These are phyloP conservation scores for Argyrosomus japonicus DNA, from an alignment of 2,113 vertebrate species.

Conservation along the genomic window DNA sequence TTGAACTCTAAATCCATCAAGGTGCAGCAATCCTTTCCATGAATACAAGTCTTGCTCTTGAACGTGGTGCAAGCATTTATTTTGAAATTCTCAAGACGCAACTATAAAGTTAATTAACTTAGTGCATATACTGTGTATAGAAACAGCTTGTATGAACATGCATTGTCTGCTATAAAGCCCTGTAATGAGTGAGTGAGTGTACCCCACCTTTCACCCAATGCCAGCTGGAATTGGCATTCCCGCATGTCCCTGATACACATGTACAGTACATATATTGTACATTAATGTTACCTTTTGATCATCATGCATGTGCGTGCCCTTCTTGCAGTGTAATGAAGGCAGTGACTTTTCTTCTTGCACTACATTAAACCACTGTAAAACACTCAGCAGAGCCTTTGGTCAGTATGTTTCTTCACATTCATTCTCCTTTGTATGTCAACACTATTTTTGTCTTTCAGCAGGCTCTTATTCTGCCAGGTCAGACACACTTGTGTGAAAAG, in stretches of 20 bases:
- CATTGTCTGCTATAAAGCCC: background rate
- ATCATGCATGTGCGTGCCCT: background rate
- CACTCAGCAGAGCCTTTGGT: background rate
- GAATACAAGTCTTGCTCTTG: background rate
- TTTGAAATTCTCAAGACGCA: background rate
- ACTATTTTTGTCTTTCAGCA: background rate
- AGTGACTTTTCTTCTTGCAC: background rate
- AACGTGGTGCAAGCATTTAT: background rate
- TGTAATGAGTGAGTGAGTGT: too few species aligned
- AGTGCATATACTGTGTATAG: background rate
- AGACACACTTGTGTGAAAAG: constrained; percentile 13
- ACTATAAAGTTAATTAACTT: background rate
- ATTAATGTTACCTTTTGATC: background rate
- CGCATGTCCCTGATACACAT: too few species aligned
- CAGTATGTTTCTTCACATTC: background rate
- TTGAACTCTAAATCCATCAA: background rate
- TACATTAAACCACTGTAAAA: background rate
- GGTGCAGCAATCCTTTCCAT: background rate
- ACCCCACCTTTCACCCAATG: too few species aligned
- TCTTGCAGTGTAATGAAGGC: background rate
- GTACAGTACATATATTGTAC: background rate
- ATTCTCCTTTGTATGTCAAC: too few species aligned
- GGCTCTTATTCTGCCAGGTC: background rate
- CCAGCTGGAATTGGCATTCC: too few species aligned
- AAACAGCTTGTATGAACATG: background rate